These are phyloP conservation scores for Rhinoptilus africanus DNA, from an alignment of 2,113 vertebrate genomes.

Conservation along the genomic window DNA sequence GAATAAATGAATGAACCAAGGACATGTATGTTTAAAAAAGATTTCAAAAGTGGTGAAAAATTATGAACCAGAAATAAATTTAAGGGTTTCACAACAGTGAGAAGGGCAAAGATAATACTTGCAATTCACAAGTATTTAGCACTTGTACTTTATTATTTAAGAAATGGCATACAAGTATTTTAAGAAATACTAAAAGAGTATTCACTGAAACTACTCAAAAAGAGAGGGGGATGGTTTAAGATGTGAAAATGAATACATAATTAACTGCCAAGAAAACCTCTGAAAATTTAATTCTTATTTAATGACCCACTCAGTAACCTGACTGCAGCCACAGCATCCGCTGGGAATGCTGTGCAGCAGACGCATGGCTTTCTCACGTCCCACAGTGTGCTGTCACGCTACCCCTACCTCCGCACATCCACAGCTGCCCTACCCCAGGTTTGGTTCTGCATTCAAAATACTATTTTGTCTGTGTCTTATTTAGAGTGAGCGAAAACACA, in stretches of 20 bases:
- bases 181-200: neutral
- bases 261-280: neutral
- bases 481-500: neutral
- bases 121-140: neutral
- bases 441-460: neutral
- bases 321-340: neutral
- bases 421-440: neutral
- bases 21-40: neutral
- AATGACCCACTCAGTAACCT: neutral
- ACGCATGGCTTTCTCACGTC: neutral
- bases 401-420: neutral
- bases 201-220: neutral
- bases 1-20: neutral
- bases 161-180: neutral
- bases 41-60: neutral
- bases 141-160: neutral
- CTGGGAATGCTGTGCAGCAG: neutral
- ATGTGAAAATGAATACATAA: neutral
- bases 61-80: neutral
- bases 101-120: neutral
- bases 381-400: rapidly evolving
- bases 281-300: neutral
- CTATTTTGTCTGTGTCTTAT: neutral
- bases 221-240: neutral
- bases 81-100: neutral